A percentile compares a stretch with the other conserved stretches of the same genome.
These are phyloP conservation scores for Chloroceryle amazona DNA, from an alignment of 2,797 vertebrate genomes.

Conservation along the genomic window DNA sequence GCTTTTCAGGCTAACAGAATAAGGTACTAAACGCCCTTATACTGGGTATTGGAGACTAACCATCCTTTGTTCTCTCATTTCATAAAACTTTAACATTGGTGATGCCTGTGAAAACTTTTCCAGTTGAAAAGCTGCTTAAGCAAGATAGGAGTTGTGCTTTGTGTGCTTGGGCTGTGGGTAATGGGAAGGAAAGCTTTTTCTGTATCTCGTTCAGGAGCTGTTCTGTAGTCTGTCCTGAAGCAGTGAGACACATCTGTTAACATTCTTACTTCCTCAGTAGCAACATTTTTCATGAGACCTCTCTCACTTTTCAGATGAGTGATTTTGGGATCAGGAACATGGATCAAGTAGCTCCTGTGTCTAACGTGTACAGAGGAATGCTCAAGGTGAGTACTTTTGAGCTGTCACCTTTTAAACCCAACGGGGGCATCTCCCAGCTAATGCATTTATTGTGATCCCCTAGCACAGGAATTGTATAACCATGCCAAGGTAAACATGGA, in stretches of 20 bases:
- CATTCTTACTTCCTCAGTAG: background rate
- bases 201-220: background rate
- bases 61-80: background rate
- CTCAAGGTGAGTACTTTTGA: constrained; percentile 84
- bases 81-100: background rate
- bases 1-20: background rate
- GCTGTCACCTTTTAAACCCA: background rate
- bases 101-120: background rate
- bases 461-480: background rate
- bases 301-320: constrained; percentile 81
- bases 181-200: background rate
- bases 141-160: background rate
- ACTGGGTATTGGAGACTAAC: background rate
- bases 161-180: background rate
- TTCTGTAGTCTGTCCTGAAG: background rate
- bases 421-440: background rate
- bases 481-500: background rate
- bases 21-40: background rate
- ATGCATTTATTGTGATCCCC: background rate
- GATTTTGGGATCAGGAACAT: constrained; percentile 85
- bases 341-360: constrained; percentile 88
- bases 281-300: background rate
- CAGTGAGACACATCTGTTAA: background rate
- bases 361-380: constrained; percentile 79
- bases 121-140: background rate